Conservation (phyloP, 1,140 invertebrate species). For the Plodia interpunctella region DNA sequence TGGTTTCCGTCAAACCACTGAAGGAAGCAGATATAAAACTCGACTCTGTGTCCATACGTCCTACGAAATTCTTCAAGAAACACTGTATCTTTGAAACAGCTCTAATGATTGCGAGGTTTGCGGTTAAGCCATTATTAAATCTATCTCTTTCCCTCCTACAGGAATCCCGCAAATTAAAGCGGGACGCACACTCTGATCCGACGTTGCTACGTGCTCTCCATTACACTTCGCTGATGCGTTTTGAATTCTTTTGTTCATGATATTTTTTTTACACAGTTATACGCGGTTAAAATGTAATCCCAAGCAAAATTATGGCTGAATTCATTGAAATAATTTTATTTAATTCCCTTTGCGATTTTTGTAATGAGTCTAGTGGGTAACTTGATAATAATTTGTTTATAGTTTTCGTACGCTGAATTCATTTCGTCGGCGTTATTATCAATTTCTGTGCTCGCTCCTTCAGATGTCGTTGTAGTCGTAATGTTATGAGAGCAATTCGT, state of each 20-base stretch:
- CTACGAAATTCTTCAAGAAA: conserved; percentile 13
- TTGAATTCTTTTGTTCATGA: conserved; percentile 49
- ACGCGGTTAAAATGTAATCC: conserved; percentile 30
- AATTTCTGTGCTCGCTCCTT: not conserved
- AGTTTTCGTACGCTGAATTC: too few relatives aligned
- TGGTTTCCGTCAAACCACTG: conserved; percentile 46
- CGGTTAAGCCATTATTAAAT: conserved; percentile 66
- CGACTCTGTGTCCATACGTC: conserved; percentile 18
- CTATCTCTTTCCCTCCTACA: conserved; percentile 48
- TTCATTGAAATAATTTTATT: conserved; percentile 16
- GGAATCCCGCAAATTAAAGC: conserved; percentile 42
- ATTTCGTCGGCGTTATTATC: not conserved
- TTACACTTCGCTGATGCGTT: conserved; percentile 54
- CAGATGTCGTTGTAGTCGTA: not conserved
- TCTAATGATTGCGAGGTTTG: conserved; percentile 62
- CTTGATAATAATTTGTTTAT: not conserved
- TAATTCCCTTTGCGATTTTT: conserved; percentile 14
- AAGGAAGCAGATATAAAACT: not conserved
- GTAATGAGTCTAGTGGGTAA: not conserved
- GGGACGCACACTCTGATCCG: conserved; percentile 49
- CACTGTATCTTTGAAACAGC: conserved; percentile 40
- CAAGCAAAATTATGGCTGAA: conserved; percentile 10
- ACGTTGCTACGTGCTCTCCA: conserved; percentile 62
- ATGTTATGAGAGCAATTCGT: too few relatives aligned
- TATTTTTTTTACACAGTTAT: conserved; percentile 40